These are phyloP conservation scores for Micrasema longulum DNA, from an alignment of 1,140 invertebrate genomes.

Conservation along the genomic window DNA sequence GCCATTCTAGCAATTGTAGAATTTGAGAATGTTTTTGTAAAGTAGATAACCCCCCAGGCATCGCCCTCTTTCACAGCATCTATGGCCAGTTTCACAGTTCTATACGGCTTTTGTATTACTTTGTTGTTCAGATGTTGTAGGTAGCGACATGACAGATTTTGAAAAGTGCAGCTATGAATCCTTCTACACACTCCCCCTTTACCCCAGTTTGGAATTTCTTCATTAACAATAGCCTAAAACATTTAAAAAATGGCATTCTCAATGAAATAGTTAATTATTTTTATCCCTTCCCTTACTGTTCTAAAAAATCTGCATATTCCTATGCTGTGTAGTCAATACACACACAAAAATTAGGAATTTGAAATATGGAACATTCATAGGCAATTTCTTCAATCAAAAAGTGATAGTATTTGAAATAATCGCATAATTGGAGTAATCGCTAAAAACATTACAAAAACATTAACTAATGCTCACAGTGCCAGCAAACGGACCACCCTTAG, in stretches of 20 bases:
- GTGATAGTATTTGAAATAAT: no score
- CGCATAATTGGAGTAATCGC: no score
- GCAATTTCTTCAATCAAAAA: no score
- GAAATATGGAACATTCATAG: no score
- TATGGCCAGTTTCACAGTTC: constrained; percentile 74
- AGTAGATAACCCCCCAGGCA: constrained; percentile 88
- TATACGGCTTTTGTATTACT: constrained; percentile 78
- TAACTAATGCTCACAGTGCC: no score
- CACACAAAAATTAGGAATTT: no score
- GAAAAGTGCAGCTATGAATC: constrained; percentile 72
- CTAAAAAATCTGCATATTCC: not conserved
- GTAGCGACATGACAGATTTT: constrained; percentile 81
- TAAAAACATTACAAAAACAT: no score
- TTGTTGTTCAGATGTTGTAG: constrained; percentile 74
- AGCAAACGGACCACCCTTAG: no score
- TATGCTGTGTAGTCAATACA: no score
- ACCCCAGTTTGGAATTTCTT: constrained; percentile 76
- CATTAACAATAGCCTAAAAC: constrained; percentile 82
- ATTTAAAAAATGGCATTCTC: not conserved
- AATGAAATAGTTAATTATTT: no score
- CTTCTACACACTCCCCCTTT: constrained; percentile 64
- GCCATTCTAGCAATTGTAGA: constrained; percentile 79
- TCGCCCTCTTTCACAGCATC: constrained; percentile 78
- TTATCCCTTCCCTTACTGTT: no score
- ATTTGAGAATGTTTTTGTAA: constrained; percentile 88